Base-by-base conservation (phyloP, 2,888 invertebrate genomes). In the Diploptera punctata region DNA sequence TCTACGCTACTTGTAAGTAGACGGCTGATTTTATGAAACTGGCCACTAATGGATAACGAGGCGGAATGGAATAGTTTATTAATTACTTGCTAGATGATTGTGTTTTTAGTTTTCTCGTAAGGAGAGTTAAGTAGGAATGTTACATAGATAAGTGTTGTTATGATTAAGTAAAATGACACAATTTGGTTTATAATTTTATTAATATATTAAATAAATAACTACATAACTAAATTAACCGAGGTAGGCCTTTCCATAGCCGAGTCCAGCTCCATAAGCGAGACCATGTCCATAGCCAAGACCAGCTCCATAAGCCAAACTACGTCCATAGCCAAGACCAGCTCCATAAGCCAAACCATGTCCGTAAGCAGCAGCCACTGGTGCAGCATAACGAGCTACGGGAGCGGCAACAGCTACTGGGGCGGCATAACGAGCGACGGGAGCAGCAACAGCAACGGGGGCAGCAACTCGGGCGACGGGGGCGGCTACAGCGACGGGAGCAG, bases 371-470 rank as follows among this genome's bases (percentile, higher is more conserved):
- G 57, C 38, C 7, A 9, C n/a, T n/a, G n/a, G n/a, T n/a, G n/a
- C 5, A 13, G 38, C 38, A 38, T n/a, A n/a, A n/a, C n/a, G 26
- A 9, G 43, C 21, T 31, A 33, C 33, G 26, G 68, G 29, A 26
- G 49, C 72, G 61, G 47, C 29, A 49, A 38, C 19, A 24, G 24
- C 18, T 21, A 52, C 19, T 57, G 60, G 60, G 60, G 69, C 1
- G 78, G 79, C 3, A 79, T 84, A 77, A 76, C 82, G 71, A 52
- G 79, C 69, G 60, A n/a, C 10, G n/a, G n/a, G n/a, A n/a, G n/a
- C n/a, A n/a, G n/a, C n/a, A n/a, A n/a, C n/a, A n/a, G n/a, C n/a
- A 68, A 68, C 68, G 26, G 67, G 68, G 44, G 75, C 67, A 29
- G 57, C 68, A 31, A 67, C 57, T 26, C 68, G 62, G 10, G 70